Percentiles rank a stretch among this genome's conserved stretches.
Conservation (phyloP, 2,113 vertebrate species). For the Amblyopsis rosae region DNA sequence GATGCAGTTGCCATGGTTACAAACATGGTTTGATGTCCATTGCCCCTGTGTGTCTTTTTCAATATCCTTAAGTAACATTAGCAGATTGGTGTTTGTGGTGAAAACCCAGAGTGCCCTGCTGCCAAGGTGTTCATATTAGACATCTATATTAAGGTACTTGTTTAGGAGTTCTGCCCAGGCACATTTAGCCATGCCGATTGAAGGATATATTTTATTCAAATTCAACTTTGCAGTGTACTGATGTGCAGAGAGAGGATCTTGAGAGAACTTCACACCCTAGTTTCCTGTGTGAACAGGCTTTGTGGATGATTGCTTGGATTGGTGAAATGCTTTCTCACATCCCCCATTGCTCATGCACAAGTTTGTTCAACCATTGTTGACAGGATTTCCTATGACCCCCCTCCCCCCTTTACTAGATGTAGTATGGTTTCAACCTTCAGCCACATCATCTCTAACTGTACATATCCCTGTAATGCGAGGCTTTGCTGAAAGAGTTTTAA, state of each 20-base stretch:
- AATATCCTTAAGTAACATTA: constrained; percentile 28
- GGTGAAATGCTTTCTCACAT: constrained; percentile 35
- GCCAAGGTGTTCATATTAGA: too few relatives aligned
- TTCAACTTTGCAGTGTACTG: background rate
- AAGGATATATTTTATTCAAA: background rate
- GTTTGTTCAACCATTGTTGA: constrained; percentile 65
- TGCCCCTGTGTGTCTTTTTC: constrained; percentile 40
- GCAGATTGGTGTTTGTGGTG: background rate
- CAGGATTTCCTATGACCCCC: constrained; percentile 68
- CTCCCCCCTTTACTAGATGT: constrained; percentile 25
- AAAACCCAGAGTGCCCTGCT: constrained; percentile 2
- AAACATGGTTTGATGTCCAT: constrained; percentile 19
- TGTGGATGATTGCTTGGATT: constrained; percentile 42
- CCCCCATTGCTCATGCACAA: constrained; percentile 53
- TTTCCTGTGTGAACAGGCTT: constrained; percentile 40
- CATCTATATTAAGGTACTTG: background rate
- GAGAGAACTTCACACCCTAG: too few relatives aligned
- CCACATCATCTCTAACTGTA: too few relatives aligned
- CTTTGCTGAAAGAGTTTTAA: constrained; percentile 3
- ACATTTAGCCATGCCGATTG: too few relatives aligned
- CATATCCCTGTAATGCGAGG: background rate
- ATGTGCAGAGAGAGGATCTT: too few relatives aligned
- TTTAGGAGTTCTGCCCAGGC: background rate
- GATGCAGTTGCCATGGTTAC: constrained; percentile 70
- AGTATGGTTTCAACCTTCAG: too few relatives aligned